Base-by-base conservation (phyloP, 2,888 invertebrate species). In the Agonopterix subpropinquella region DNA sequence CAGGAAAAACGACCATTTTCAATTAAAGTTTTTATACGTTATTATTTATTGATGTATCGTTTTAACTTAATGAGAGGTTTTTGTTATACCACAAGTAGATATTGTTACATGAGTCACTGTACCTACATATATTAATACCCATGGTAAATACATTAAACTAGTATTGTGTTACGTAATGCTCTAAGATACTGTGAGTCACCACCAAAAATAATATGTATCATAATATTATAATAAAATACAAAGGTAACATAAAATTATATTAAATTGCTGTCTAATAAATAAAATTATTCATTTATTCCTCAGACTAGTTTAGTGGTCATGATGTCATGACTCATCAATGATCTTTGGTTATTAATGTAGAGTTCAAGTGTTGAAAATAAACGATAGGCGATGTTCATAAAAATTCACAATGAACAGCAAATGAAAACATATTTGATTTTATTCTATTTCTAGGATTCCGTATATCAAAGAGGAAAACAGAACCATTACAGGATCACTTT, bases 101-200 rank as follows among this genome's bases (percentile, higher is more conserved):
- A 28, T 28, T 28, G 28, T 28, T 28, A 28, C 28, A 58, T 79
- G 81, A 85, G 61, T 81, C 81, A 81, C 62, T 58, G 57, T 64
- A 63, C 28, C 5, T 28, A 28, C 28, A 28, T 28, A 28, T 70
- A 63, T 67, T 66, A 67, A 69, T 64, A 70, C 71, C 64, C 68
- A 65, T 67, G 60, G 73, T 76, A 42, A 8, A 11, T 42, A 77
- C 73, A 73, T 75, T 73, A 77, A 78, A 82, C 81, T 73, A 70
- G 75, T 80, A 80, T 84, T 81, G 73, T 84, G 83, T 42, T 11
- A 42, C 11, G 11, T 81, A 83, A 86, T 76, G 68, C 70, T 58
- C 65, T 65, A 66, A 61, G 62, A 66, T 63, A 55, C 51, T 44
- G 61, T 83, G 85, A 86, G 64, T 85, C 85, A 86, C 60, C 71